Evolutionary conservation across 1,140 invertebrate species (phyloP).

Genomic region (Nebria ingens): DNA sequence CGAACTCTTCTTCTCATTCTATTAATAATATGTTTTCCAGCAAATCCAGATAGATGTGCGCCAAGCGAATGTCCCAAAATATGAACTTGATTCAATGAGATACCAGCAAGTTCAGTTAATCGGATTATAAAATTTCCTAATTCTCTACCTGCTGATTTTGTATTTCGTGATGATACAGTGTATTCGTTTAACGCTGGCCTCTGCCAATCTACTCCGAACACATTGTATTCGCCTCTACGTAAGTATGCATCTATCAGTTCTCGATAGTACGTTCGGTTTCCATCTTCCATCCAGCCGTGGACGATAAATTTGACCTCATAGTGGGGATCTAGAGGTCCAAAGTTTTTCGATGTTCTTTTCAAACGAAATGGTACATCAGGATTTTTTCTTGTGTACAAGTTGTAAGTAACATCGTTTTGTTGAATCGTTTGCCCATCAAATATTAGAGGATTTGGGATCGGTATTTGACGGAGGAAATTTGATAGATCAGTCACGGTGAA

Average conservation of each 20-base stretch:
- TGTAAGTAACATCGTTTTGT: neutral
- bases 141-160: neutral
- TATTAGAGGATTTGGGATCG: neutral
- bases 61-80: slow-evolving; percentile 62
- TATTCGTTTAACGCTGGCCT: slow-evolving; percentile 31
- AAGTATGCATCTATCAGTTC: slow-evolving; percentile 31
- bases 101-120: slow-evolving; percentile 24
- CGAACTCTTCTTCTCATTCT: slow-evolving; percentile 42
- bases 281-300: slow-evolving; percentile 34
- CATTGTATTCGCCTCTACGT: slow-evolving; percentile 33
- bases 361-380: neutral
- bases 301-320: slow-evolving; percentile 31
- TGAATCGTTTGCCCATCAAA: neutral
- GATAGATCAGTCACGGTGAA: neutral
- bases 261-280: slow-evolving; percentile 21
- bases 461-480: neutral
- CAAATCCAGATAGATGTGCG: slow-evolving; percentile 56
- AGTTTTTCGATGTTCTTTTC: neutral
- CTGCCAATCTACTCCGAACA: slow-evolving; percentile 41
- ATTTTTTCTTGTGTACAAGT: slow-evolving; percentile 13
- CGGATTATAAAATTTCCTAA: slow-evolving; percentile 11
- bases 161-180: slow-evolving; percentile 20
- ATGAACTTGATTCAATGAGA: slow-evolving; percentile 41
- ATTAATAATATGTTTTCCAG: slow-evolving; percentile 44
- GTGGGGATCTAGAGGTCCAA: slow-evolving; percentile 20